phyloP scores from a whole-genome alignment of 2,113 vertebrate species.

The Apaloderma vittatum region DNA sequence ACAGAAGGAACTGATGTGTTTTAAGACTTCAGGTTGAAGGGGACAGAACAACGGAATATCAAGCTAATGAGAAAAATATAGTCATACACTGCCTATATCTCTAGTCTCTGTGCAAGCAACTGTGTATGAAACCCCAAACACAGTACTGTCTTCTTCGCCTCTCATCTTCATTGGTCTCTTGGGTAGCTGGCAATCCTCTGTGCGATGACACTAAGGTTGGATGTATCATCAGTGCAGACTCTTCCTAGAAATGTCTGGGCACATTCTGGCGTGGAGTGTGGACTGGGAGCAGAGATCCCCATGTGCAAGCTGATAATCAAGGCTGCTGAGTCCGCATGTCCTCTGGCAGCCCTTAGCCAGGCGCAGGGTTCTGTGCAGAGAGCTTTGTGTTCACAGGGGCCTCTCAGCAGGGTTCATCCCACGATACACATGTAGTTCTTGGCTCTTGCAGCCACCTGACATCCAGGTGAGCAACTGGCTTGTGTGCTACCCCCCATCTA shows the following conservation, averaged over 20 bases:
- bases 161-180: not conserved
- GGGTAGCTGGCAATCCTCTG: not conserved
- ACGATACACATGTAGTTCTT: accelerated
- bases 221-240: not conserved
- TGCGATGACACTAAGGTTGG: not conserved
- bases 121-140: not conserved
- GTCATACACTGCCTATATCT: not conserved
- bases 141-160: not conserved
- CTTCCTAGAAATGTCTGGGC: not conserved
- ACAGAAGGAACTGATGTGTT: not conserved
- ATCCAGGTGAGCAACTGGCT: not conserved
- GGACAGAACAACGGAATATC: not conserved
- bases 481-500: accelerated
- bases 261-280: accelerated
- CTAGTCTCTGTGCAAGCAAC: not conserved
- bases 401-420: not conserved
- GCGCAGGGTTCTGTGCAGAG: not conserved
- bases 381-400: not conserved
- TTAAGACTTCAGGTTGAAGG: not conserved
- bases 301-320: not conserved
- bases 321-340: not conserved
- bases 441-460: not conserved
- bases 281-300: not conserved
- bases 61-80: not conserved
- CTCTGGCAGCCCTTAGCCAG: not conserved